Conservation (phyloP, 2,797 vertebrate genomes). For the Eupleurogrammus muticus region DNA sequence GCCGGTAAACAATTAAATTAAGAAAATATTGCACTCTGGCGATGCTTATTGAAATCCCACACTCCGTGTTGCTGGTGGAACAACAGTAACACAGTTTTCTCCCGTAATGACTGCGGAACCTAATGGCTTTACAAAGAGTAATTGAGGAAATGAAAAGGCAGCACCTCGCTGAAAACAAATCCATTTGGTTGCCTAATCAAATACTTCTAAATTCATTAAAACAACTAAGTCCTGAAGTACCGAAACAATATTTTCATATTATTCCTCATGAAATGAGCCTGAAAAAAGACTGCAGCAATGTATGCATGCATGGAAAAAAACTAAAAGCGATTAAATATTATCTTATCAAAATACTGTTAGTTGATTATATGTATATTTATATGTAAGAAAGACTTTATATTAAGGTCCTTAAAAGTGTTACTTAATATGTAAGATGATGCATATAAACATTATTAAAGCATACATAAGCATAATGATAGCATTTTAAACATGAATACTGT, state of each 20-base stretch:
- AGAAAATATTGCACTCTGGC: not conserved
- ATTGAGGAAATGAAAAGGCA: not conserved
- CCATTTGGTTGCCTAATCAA: not conserved
- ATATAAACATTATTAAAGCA: no score
- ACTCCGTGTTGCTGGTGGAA: not conserved
- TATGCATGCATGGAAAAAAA: not conserved
- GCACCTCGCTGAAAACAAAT: not conserved
- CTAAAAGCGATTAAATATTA: not conserved
- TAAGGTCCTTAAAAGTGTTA: no score
- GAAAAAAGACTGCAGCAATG: not conserved
- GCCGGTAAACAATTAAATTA: not conserved
- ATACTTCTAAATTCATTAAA: not conserved
- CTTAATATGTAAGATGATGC: no score
- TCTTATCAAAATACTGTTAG: not conserved
- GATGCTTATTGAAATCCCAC: conserved; percentile 2
- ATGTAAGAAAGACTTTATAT: no score
- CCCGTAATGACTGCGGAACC: not conserved
- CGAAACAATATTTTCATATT: not conserved
- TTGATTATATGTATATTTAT: no score
- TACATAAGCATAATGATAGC: no score
- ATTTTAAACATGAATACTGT: no score
- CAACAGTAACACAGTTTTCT: not conserved
- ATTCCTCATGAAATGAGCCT: not conserved
- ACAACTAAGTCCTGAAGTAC: not conserved
- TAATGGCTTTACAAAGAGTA: not conserved